A percentile compares a stretch with the other conserved stretches of the same genome.
These are phyloP conservation scores for Theocolax elegans DNA, from an alignment of 1,140 invertebrate genomes.

Conservation along the genomic window DNA sequence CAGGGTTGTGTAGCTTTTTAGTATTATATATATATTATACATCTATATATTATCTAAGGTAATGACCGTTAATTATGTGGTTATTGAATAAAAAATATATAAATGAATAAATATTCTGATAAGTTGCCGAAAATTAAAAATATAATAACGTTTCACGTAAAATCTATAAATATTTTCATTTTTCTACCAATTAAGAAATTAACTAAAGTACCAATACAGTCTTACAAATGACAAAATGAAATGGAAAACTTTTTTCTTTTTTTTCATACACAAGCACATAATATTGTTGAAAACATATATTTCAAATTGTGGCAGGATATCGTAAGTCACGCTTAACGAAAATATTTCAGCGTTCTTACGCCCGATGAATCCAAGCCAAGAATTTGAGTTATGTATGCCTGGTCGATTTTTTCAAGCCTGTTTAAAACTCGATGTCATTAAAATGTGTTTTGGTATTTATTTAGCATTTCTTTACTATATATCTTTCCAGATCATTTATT, in stretches of 20 bases:
- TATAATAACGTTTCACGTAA: no score
- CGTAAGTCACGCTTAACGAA: constrained; percentile 29
- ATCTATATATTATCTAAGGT: no score
- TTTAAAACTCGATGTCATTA: constrained; percentile 43
- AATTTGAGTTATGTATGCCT: constrained; percentile 38
- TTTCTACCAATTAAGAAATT: no score
- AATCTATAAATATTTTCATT: no score
- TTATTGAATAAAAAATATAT: no score
- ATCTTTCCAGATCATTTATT: no score
- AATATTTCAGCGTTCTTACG: constrained; percentile 39
- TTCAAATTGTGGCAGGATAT: constrained; percentile 33
- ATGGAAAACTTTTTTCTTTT: neutral
- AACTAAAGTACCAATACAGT: no score
- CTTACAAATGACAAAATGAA: constrained; percentile 36
- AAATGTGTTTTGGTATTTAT: constrained; percentile 53
- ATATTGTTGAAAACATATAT: constrained; percentile 29
- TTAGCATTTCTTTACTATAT: neutral
- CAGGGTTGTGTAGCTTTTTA: no score
- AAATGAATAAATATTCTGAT: no score
- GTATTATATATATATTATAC: no score
- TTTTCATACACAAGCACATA: neutral
- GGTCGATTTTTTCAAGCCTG: constrained; percentile 7
- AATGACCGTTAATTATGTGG: no score
- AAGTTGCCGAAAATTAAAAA: no score
- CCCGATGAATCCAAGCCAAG: constrained; percentile 40